A percentile compares a stretch with the other conserved stretches of the same genome.
These are phyloP conservation scores for Arrhamphus sclerolepis DNA, from an alignment of 2,797 vertebrate genomes.

Conservation along the genomic window DNA sequence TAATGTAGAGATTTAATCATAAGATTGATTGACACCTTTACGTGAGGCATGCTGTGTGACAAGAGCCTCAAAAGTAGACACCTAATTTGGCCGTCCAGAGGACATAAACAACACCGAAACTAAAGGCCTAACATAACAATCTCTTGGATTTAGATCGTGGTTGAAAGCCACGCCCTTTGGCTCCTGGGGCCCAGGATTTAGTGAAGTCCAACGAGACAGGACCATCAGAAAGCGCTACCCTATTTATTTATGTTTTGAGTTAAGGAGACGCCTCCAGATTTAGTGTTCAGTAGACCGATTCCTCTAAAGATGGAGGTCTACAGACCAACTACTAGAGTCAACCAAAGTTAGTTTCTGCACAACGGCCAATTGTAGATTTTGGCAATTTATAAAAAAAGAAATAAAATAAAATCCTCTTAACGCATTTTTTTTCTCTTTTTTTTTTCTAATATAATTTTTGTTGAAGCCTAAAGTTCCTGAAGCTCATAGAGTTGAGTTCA, in stretches of 20 bases:
- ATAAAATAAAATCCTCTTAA: slow-evolving; percentile 29
- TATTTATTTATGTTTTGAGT: slow-evolving; percentile 66
- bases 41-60: slow-evolving; percentile 63
- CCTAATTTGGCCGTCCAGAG: slow-evolving; percentile 59
- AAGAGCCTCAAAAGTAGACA: slow-evolving; percentile 59
- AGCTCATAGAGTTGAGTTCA: slow-evolving; percentile 48
- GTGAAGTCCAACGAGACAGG: slow-evolving; percentile 49
- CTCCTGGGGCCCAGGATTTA: slow-evolving; percentile 51
- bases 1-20: slow-evolving; percentile 60
- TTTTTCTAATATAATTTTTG: slow-evolving; percentile 15
- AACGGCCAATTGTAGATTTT: slow-evolving; percentile 64
- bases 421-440: slow-evolving; percentile 24
- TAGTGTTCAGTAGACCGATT: slow-evolving; percentile 50
- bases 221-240: slow-evolving; percentile 40
- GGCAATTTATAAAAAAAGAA: slow-evolving; percentile 47
- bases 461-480: slow-evolving; percentile 41
- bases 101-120: slow-evolving; percentile 54
- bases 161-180: slow-evolving; percentile 62
- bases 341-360: slow-evolving; percentile 80
- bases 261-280: slow-evolving; percentile 38
- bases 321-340: slow-evolving; percentile 66
- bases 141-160: slow-evolving; percentile 59
- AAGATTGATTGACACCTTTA: slow-evolving; percentile 52
- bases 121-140: slow-evolving; percentile 48
- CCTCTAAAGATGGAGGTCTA: slow-evolving; percentile 73